Evolutionary conservation across 92 coral and sea anemone species (phyloP).

Genomic region (Epizoanthus fatuus): DNA sequence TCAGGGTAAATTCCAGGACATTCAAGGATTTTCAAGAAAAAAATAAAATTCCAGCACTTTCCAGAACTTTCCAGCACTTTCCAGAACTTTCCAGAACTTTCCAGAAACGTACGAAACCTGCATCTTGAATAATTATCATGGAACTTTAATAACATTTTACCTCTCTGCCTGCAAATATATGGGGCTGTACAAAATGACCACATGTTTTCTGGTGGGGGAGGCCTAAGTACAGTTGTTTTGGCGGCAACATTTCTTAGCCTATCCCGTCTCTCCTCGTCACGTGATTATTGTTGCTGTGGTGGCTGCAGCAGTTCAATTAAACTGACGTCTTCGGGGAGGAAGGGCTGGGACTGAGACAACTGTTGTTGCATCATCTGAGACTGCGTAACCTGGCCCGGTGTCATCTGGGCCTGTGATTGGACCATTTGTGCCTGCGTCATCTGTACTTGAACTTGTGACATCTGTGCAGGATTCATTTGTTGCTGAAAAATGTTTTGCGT

Average conservation of each 20-base stretch:
- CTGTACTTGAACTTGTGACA: conserved; percentile 67
- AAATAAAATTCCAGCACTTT: no score
- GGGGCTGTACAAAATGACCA: neutral
- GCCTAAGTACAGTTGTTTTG: neutral
- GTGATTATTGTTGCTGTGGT: conserved; percentile 14
- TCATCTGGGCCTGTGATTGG: conserved; percentile 87
- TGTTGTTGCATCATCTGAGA: conserved; percentile 87
- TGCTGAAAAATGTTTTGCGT: neutral
- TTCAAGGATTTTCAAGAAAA: no score
- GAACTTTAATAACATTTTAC: no score
- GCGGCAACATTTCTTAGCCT: neutral
- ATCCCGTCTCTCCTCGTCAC: neutral
- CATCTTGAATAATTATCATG: no score
- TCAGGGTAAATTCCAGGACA: no score
- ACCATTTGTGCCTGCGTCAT: conserved; percentile 87
- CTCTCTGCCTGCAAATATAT: no score
- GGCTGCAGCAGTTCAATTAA: conserved; percentile 70
- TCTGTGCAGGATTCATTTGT: conserved; percentile 8
- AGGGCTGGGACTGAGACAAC: conserved; percentile 69
- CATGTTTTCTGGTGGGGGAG: neutral
- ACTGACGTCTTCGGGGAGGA: conserved; percentile 81
- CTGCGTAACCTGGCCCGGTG: conserved; percentile 82
- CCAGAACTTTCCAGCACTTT: no score
- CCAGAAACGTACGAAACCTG: no score
- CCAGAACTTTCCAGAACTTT: no score